A percentile compares a stretch with the other conserved stretches of the same genome.
Evolutionary conservation across 2,113 vertebrate species (phyloP).

Genomic region (Diphyllodes magnificus): DNA sequence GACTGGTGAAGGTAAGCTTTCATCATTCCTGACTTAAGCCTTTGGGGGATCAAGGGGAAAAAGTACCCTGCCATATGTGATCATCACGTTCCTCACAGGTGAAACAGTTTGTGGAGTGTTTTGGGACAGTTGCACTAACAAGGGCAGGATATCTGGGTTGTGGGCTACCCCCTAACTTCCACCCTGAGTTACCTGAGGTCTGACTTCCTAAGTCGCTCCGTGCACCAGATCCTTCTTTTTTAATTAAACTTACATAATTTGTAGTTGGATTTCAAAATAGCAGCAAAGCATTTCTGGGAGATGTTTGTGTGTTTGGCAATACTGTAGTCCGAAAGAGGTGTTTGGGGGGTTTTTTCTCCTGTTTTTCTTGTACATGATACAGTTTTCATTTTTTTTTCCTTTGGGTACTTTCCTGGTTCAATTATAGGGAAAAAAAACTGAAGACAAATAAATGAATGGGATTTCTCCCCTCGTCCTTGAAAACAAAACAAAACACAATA

Average conservation of each 20-base stretch:
- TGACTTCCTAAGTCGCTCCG: neutral
- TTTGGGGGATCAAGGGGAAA: neutral
- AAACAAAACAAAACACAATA: neutral
- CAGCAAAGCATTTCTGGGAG: neutral
- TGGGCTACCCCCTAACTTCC: neutral
- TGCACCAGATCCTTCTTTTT: neutral
- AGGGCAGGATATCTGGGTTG: neutral
- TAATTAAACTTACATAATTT: neutral
- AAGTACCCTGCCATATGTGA: accelerated
- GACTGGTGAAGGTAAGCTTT: neutral
- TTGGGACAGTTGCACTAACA: neutral
- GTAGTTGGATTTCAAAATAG: conserved; percentile 9
- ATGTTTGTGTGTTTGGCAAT: neutral
- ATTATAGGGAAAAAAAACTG: neutral
- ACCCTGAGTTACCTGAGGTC: neutral
- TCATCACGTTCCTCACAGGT: neutral
- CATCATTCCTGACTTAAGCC: neutral
- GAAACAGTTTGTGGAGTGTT: neutral
- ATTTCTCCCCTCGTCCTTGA: neutral
- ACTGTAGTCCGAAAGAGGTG: neutral
- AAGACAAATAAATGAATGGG: neutral
- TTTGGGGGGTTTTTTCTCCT: accelerated
- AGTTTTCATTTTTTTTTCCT: neutral
- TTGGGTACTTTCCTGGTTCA: neutral
- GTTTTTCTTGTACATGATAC: neutral